A percentile compares a stretch with the other conserved stretches of the same genome.
Conservation (phyloP, 1,140 invertebrate genomes). For the Lordiphosa clarofinis region DNA sequence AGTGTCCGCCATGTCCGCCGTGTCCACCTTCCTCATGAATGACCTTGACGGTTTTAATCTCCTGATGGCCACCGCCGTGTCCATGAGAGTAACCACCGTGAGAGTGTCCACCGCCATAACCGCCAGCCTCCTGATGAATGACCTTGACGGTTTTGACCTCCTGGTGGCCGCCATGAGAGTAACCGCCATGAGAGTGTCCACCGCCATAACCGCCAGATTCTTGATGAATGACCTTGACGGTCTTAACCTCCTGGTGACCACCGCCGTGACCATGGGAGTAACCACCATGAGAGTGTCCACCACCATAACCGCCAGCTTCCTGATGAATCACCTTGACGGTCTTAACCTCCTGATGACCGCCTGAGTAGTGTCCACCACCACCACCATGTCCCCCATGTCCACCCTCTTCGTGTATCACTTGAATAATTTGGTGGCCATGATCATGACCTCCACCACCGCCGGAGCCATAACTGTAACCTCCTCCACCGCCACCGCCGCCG, state of each 20-base stretch:
- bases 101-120: constrained; percentile 23
- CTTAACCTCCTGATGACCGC: constrained; percentile 40
- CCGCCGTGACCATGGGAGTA: constrained; percentile 20
- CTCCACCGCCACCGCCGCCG: constrained; percentile 48
- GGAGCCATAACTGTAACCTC: constrained; percentile 58
- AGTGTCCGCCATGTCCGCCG: constrained; percentile 8
- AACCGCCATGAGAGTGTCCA: constrained; percentile 13
- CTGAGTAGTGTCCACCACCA: constrained; percentile 9
- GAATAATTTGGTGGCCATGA: constrained; percentile 35
- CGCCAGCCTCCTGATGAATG: constrained; percentile 39
- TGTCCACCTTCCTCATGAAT: constrained; percentile 48
- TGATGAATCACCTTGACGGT: constrained; percentile 54
- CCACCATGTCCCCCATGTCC: constrained; percentile 19
- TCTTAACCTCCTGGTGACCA: constrained; percentile 49
- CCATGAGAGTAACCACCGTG: constrained; percentile 6
- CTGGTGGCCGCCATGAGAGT: constrained; percentile 6
- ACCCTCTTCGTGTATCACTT: constrained; percentile 62
- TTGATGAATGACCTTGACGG: constrained; percentile 58
- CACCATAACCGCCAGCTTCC: constrained; percentile 38
- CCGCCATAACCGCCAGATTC: constrained; percentile 34
- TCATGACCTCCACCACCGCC: constrained; percentile 21
- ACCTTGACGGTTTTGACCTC: constrained; percentile 59
- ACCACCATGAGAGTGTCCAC: constrained; percentile 6
- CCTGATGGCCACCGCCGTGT: constrained; percentile 39
- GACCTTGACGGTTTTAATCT: constrained; percentile 56